phyloP scores from a whole-genome alignment of 2,797 vertebrate species.

The Argentina silus region DNA sequence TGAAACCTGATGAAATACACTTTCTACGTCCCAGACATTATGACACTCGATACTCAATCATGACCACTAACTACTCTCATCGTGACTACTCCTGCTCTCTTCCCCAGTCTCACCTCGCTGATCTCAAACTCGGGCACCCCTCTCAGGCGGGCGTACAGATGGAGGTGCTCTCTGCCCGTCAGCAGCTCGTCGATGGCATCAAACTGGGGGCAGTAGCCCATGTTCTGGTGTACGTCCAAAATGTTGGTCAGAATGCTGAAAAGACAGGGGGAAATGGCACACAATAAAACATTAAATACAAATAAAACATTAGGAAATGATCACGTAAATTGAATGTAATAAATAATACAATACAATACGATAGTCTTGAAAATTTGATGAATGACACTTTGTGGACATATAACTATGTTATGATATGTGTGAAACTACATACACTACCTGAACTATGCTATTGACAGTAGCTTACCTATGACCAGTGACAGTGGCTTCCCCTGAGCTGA shows the following conservation, averaged over 20 bases:
- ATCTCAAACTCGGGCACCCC: constrained; percentile 89
- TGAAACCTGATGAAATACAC: background rate
- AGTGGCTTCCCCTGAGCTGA: constrained; percentile 87
- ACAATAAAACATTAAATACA: background rate
- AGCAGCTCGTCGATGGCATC: constrained; percentile 92
- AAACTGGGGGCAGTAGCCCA: constrained; percentile 97
- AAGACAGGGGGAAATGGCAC: background rate
- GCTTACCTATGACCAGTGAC: constrained; percentile 85
- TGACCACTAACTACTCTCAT: background rate
- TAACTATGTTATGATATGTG: too few species aligned
- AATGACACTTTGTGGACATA: too few species aligned
- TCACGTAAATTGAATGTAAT: too few species aligned
- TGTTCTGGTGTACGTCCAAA: constrained; percentile 89
- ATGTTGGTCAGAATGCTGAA: constrained; percentile 88
- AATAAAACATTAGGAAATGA: too few species aligned
- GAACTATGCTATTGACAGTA: too few species aligned
- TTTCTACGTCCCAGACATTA: background rate
- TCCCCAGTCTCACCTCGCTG: constrained; percentile 76
- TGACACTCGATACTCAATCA: background rate
- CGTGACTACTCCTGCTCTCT: too few species aligned
- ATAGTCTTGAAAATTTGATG: too few species aligned
- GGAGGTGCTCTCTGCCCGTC: constrained; percentile 91
- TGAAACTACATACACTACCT: too few species aligned
- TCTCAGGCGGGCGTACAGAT: constrained; percentile 88
- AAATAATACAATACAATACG: too few species aligned